A percentile compares a stretch with the other conserved stretches of the same genome.
Evolutionary conservation across 2,888 invertebrate genomes (phyloP).

Genomic region (Petrophora chlorosata): DNA sequence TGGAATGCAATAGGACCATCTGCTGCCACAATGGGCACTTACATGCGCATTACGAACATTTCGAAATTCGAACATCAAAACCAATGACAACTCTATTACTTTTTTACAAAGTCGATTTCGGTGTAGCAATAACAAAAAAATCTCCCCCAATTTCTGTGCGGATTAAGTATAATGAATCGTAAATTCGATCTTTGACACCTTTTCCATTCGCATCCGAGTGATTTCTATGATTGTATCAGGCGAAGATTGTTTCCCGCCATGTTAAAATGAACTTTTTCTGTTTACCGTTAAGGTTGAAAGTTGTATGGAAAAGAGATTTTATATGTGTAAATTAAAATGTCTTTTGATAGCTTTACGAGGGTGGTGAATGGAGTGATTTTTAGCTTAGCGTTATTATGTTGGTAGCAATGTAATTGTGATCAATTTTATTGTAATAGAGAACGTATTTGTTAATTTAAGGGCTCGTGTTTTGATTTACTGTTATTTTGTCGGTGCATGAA

Average conservation of each 20-base stretch:
- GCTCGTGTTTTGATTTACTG: slow-evolving; percentile 42
- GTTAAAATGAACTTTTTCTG: slow-evolving; percentile 29
- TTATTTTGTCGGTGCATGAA: slow-evolving; percentile 14
- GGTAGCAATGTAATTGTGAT: slow-evolving; percentile 64
- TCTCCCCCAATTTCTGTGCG: slow-evolving; percentile 71
- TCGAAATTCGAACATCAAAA: slow-evolving; percentile 62
- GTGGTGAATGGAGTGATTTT: slow-evolving; percentile 39
- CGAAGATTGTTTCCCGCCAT: slow-evolving; percentile 6
- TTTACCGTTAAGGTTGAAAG: slow-evolving; percentile 29
- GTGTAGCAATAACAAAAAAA: slow-evolving; percentile 3
- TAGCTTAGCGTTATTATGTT: slow-evolving; percentile 56
- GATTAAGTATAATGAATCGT: slow-evolving; percentile 84
- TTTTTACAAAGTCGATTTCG: slow-evolving; percentile 36
- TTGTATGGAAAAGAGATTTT: slow-evolving; percentile 23
- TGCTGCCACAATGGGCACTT: slow-evolving; percentile 80
- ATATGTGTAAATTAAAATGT: slow-evolving; percentile 70
- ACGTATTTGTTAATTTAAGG: slow-evolving; percentile 59
- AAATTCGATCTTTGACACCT: slow-evolving; percentile 84
- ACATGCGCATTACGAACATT: slow-evolving; percentile 74
- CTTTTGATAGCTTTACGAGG: slow-evolving; percentile 44
- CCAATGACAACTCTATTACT: slow-evolving; percentile 19
- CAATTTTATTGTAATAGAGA: slow-evolving; percentile 62
- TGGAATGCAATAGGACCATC: slow-evolving; percentile 68
- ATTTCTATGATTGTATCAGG: slow-evolving; percentile 69
- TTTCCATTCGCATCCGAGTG: slow-evolving; percentile 79